Conservation (phyloP, 2,888 invertebrate genomes). For the Drosophila mercatorum region DNA sequence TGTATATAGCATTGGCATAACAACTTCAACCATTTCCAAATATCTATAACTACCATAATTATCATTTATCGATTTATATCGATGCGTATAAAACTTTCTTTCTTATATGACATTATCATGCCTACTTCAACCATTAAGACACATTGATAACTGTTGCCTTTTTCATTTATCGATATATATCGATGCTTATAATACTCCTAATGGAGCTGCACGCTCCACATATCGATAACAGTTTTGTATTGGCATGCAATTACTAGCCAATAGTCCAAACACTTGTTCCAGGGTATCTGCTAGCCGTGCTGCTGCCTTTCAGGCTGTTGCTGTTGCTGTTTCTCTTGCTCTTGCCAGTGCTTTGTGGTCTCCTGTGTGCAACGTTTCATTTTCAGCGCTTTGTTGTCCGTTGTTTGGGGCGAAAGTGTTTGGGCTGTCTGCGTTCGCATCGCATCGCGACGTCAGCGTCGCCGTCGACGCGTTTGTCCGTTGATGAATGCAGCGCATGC, state of each 20-base stretch:
- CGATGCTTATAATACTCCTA: background rate
- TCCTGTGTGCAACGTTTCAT: conserved; percentile 67
- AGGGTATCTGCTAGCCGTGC: conserved; percentile 7
- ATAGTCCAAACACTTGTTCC: background rate
- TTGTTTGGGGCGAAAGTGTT: conserved; percentile 54
- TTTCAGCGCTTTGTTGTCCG: conserved; percentile 63
- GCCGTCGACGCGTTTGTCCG: conserved; percentile 16
- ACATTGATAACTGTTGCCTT: background rate
- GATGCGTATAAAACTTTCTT: too few species aligned
- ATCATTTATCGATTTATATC: too few species aligned
- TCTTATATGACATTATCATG: too few species aligned
- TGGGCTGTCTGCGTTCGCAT: conserved; percentile 34
- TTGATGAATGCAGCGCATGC: conserved; percentile 79
- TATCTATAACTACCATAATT: background rate
- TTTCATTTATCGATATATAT: background rate
- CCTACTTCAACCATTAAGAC: background rate
- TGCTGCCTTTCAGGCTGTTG: background rate
- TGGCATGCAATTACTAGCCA: background rate
- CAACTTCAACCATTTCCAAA: background rate
- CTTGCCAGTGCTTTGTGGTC: conserved; percentile 53
- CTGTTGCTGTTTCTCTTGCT: conserved; percentile 14
- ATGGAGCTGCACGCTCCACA: too few species aligned
- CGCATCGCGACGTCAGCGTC: conserved; percentile 10
- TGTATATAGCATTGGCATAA: too few species aligned
- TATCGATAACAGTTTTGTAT: background rate